phyloP scores from a whole-genome alignment of 2,888 invertebrate genomes.

The Axea sp. region DNA sequence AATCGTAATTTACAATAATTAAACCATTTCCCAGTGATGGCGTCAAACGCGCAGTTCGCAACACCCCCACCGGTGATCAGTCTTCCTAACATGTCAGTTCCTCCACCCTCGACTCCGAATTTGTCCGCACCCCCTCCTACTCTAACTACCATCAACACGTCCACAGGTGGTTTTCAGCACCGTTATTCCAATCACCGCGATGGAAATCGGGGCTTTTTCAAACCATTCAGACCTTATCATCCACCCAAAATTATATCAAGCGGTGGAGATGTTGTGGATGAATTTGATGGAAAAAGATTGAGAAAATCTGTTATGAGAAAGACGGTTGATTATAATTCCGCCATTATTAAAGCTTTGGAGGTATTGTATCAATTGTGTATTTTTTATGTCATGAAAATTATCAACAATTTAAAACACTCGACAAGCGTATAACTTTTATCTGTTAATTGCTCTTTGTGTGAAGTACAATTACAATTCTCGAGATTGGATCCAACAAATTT shows the following conservation, averaged over 20 bases:
- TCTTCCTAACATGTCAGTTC: slow-evolving; percentile 80
- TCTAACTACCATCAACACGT: slow-evolving; percentile 76
- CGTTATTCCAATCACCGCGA: slow-evolving; percentile 75
- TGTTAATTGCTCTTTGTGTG: too few relatives aligned
- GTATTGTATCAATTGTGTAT: too few relatives aligned
- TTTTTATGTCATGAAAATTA: too few relatives aligned
- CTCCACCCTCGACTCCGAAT: slow-evolving; percentile 75
- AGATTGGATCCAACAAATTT: too few relatives aligned
- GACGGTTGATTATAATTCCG: slow-evolving; percentile 98
- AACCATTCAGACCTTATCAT: slow-evolving; percentile 80
- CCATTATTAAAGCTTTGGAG: slow-evolving; percentile 95
- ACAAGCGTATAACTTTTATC: too few relatives aligned
- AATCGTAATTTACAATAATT: too few relatives aligned
- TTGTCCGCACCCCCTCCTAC: slow-evolving; percentile 78
- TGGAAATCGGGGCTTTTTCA: slow-evolving; percentile 78
- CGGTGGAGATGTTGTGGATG: slow-evolving; percentile 81
- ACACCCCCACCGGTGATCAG: slow-evolving; percentile 74
- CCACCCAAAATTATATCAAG: slow-evolving; percentile 76
- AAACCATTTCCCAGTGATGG: too few relatives aligned
- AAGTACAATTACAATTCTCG: too few relatives aligned
- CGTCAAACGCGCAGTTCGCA: slow-evolving; percentile 72
- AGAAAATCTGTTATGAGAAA: slow-evolving; percentile 98
- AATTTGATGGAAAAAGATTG: slow-evolving; percentile 97
- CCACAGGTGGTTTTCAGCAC: slow-evolving; percentile 72
- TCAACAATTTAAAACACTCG: too few relatives aligned